Conservation (phyloP, 2,797 vertebrate species). For the Brachyrhaphis roseni region DNA sequence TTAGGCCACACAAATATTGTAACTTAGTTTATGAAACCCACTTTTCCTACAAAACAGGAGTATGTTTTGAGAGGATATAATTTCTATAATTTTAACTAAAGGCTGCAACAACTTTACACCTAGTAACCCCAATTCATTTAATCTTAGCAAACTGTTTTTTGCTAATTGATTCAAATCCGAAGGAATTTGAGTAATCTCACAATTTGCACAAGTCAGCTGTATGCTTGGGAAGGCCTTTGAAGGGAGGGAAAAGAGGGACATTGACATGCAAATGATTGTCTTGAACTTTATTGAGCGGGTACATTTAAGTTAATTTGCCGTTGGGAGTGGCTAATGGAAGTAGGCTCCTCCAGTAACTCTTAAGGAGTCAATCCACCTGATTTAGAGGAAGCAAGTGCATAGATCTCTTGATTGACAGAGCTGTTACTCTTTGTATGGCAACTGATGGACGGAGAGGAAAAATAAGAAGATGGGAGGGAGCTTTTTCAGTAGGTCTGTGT, state of each 20-base stretch:
- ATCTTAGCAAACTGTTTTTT: conserved; percentile 60
- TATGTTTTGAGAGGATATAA: neutral
- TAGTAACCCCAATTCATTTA: conserved; percentile 14
- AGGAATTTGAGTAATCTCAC: conserved; percentile 56
- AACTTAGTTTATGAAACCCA: neutral
- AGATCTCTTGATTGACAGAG: conserved; percentile 81
- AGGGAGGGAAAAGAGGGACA: conserved; percentile 67
- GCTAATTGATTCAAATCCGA: conserved; percentile 63
- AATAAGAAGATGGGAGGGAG: conserved; percentile 20
- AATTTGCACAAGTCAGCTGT: conserved; percentile 73
- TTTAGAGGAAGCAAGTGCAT: conserved; percentile 80
- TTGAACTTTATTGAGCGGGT: conserved; percentile 82
- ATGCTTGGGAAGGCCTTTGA: conserved; percentile 70
- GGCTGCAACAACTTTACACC: conserved; percentile 32
- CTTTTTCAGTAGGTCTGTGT: conserved; percentile 22
- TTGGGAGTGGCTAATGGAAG: conserved; percentile 85
- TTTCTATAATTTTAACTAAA: conserved; percentile 11
- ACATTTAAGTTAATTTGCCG: conserved; percentile 86
- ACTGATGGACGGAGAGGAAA: conserved; percentile 55
- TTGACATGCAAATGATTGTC: conserved; percentile 84
- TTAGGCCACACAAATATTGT: neutral
- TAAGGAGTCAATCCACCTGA: conserved; percentile 84
- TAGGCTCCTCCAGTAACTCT: conserved; percentile 81
- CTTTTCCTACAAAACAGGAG: neutral
- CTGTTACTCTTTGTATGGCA: conserved; percentile 76